phyloP scores from a whole-genome alignment of 2,113 vertebrate genomes.

The Probosciger aterrimus region DNA sequence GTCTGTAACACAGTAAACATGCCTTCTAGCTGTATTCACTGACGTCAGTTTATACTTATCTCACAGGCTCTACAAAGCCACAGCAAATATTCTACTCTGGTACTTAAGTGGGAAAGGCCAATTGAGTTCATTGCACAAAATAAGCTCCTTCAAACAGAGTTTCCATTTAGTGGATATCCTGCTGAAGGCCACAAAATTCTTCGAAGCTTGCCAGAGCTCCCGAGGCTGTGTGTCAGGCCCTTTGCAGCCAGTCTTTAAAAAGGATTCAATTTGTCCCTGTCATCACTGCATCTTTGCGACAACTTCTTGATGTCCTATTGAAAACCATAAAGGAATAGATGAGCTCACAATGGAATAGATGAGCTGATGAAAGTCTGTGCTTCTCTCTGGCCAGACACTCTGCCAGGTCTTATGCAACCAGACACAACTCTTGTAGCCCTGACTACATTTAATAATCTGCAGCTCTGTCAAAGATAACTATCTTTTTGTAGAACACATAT shows the following conservation, averaged over 20 bases:
- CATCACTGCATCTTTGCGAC: not conserved
- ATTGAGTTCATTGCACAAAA: not conserved
- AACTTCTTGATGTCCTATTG: not conserved
- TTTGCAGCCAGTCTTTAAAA: not conserved
- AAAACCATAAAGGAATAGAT: not conserved
- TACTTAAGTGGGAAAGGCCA: constrained; percentile 4
- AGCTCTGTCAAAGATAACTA: not conserved
- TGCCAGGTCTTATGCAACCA: not conserved
- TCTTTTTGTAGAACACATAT: not conserved
- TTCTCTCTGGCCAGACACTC: not conserved
- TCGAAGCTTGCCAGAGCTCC: not conserved
- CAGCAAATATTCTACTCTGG: not conserved
- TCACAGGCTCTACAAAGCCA: not conserved
- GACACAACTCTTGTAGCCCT: not conserved
- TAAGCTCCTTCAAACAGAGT: not conserved
- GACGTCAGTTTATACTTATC: not conserved
- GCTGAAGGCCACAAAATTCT: not conserved
- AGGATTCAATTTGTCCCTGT: not conserved
- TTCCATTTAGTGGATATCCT: not conserved
- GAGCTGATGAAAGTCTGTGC: not conserved
- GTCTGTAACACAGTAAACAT: not conserved
- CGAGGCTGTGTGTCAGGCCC: not conserved
- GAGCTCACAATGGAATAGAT: not conserved
- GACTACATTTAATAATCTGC: not conserved
- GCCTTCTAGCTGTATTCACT: not conserved